Conservation (phyloP, 2,113 vertebrate genomes). For the Paraplagusia blochii region DNA sequence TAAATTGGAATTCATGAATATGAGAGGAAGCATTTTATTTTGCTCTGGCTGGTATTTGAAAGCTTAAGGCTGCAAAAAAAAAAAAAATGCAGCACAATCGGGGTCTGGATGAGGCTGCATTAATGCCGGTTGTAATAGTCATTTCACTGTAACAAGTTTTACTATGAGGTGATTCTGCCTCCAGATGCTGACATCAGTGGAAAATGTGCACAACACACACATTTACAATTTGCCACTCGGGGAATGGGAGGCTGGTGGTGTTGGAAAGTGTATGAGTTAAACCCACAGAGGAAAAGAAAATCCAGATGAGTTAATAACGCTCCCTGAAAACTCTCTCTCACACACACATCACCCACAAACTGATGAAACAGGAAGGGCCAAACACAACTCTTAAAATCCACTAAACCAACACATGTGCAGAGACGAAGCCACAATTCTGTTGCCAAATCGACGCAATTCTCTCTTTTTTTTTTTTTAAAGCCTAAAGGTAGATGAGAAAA, state of each 20-base stretch:
- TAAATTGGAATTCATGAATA: constrained; percentile 48
- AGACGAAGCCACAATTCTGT: not conserved
- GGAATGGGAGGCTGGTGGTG: constrained; percentile 44
- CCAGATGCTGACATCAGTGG: constrained; percentile 62
- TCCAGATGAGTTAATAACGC: constrained; percentile 51
- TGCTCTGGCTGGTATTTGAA: constrained; percentile 34
- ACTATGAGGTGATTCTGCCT: constrained; percentile 35
- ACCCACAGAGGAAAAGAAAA: constrained; percentile 29
- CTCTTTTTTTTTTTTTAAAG: no score
- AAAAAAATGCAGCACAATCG: constrained; percentile 20
- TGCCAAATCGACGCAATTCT: no score
- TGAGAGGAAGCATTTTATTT: constrained; percentile 39
- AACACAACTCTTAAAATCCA: not conserved
- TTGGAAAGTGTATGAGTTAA: constrained; percentile 51
- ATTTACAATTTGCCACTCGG: constrained; percentile 30
- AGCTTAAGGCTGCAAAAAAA: constrained; percentile 42
- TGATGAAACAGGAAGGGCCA: constrained; percentile 1
- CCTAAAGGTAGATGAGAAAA: no score
- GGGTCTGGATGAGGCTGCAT: constrained; percentile 24
- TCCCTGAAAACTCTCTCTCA: constrained; percentile 11
- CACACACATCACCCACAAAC: constrained; percentile 2
- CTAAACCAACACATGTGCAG: constrained; percentile 7
- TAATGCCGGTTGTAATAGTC: constrained; percentile 28
- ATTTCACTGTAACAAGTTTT: constrained; percentile 28
- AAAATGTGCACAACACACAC: constrained; percentile 44